These are phyloP conservation scores for Mustela nigripes DNA, from an alignment of 2,113 vertebrate species.

Conservation along the genomic window DNA sequence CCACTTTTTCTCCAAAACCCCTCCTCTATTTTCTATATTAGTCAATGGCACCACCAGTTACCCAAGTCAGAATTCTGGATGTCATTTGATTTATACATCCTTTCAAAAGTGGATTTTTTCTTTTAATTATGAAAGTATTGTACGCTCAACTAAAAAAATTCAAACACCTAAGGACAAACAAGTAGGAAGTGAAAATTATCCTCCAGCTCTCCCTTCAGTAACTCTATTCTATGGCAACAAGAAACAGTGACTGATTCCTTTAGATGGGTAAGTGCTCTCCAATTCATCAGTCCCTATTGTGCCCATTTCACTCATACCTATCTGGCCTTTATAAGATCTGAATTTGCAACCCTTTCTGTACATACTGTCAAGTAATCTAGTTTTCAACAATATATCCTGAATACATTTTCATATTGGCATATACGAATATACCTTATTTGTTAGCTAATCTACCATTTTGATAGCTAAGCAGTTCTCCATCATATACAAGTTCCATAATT, in stretches of 20 bases:
- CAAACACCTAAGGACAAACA: slow-evolving; percentile 30
- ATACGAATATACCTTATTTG: not conserved
- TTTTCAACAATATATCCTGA: not conserved
- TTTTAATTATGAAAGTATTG: not conserved
- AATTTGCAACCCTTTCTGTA: not conserved
- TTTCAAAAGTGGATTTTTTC: not conserved
- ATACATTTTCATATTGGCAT: slow-evolving; percentile 40
- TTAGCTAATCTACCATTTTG: slow-evolving; percentile 24
- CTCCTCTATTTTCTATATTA: not conserved
- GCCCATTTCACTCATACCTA: not conserved
- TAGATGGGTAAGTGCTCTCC: not conserved
- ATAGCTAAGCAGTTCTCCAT: not conserved
- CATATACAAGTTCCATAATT: not conserved
- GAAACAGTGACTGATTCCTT: not conserved
- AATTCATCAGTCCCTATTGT: not conserved
- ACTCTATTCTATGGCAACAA: slow-evolving; percentile 6
- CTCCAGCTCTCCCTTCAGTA: not conserved
- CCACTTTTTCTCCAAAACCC: not conserved
- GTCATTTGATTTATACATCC: not conserved
- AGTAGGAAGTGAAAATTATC: not conserved
- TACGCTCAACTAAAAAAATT: not conserved
- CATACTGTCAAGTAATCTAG: not conserved
- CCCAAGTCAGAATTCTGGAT: slow-evolving; percentile 27
- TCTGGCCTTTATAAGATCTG: not conserved
- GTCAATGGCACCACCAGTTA: not conserved